Evolutionary conservation across 2,113 vertebrate species (phyloP).

Genomic region (Anolis carolinensis): DNA sequence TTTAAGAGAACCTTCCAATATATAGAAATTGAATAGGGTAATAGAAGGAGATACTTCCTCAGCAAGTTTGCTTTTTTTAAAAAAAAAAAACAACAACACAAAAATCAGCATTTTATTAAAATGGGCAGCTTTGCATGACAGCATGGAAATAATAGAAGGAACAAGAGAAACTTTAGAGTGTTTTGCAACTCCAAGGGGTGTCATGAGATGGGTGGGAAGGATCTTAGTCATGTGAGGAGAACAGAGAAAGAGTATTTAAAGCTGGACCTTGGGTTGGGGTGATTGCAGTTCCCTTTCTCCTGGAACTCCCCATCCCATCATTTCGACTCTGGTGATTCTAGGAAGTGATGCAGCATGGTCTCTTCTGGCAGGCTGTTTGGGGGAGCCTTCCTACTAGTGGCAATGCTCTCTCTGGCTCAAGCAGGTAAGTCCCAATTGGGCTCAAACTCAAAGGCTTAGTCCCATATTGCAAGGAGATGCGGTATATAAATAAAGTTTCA

Average conservation of each 20-base stretch:
- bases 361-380: background rate
- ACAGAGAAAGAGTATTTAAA: background rate
- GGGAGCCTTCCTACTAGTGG: background rate
- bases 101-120: background rate
- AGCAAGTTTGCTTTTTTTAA: no score
- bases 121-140: no score
- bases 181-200: background rate
- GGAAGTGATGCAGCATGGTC: background rate
- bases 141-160: no score
- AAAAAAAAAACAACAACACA: no score
- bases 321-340: background rate
- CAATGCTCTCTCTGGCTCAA: background rate
- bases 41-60: no score
- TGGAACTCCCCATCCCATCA: background rate
- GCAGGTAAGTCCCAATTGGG: constrained; percentile 3
- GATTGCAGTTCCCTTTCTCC: background rate
- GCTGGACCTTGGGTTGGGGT: background rate
- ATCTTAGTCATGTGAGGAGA: background rate
- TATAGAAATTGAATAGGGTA: background rate
- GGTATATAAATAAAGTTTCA: no score
- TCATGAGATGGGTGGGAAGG: background rate
- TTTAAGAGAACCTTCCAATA: background rate
- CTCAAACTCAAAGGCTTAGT: no score
- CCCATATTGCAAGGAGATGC: no score
- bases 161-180: background rate